Evolutionary conservation across 2,797 vertebrate genomes (phyloP), one percentile per base, ranked within the genome.

Genomic region (Brachymystax lenok): DNA sequence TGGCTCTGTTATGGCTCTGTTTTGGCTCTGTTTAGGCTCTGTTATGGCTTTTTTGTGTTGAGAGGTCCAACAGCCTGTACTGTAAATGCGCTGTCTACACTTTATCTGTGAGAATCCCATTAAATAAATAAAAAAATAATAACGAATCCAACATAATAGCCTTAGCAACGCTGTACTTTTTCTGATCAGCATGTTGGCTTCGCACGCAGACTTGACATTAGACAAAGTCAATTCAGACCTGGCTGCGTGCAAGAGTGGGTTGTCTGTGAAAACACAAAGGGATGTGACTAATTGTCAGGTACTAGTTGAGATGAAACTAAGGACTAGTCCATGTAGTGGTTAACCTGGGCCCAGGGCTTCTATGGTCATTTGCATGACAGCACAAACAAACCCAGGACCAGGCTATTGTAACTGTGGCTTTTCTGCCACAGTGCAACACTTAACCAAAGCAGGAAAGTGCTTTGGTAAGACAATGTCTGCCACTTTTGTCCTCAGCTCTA

Each of bases 401-500:
- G 33, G 33, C 35, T 40, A 40, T n/a, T 40, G 6, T 40, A 40
- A 40, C 6, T 40, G 40, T 40, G 40, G 68, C n/a, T 30, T 50
- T 52, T 35, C n/a, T 69, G 10, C 64, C 69, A 77, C 56, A 66
- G 51, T 77, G 52, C 63, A 46, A 16, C 69, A 27, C 24, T 71
- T 27, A n/a, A 59, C 21, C 33, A 40, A 10, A 46, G 40, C 40
- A 77, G 78, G 80, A 82, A 80, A 68, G 59, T 27, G 0, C 73
- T 79, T 80, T 59, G 74, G 80, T 33, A 61, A 70, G 72, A 73
- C 63, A n/a, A 17, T 7, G 66, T 77, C 74, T 76, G 27, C 24
- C 16, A 16, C 13, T 8, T n/a, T 17, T 10, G 4, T 40, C 1
- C 59, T 59, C 14, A 35, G 63, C 74, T 73, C 63, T 80, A 68